phyloP scores from a whole-genome alignment of 2,888 invertebrate species.

The Quadriops clusia region DNA sequence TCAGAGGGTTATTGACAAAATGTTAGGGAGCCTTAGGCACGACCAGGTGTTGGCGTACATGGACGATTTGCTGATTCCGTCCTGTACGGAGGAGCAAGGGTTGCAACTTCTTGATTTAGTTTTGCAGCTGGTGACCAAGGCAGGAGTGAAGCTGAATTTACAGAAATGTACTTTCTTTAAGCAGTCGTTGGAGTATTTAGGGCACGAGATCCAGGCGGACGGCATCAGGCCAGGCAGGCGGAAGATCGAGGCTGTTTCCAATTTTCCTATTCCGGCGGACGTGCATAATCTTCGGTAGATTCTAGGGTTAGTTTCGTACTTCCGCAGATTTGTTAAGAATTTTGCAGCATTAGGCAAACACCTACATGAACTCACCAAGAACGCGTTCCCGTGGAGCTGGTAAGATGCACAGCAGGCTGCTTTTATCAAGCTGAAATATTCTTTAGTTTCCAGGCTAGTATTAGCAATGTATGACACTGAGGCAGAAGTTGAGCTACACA shows the following conservation, averaged over 20 bases:
- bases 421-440: constrained; percentile 13
- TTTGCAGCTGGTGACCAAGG: constrained; percentile 4
- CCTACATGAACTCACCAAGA: constrained; percentile 7
- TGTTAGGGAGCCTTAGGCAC: constrained; percentile 13
- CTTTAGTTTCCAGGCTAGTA: constrained; percentile 15
- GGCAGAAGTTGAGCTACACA: constrained; percentile 20
- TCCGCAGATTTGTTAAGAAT: constrained; percentile 21
- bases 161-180: constrained; percentile 15
- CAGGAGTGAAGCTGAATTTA: constrained; percentile 11
- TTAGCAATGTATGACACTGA: constrained; percentile 17
- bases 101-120: constrained; percentile 7
- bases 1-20: constrained; percentile 14
- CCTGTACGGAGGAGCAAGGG: constrained; percentile 5
- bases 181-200: constrained; percentile 8
- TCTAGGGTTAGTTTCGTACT: constrained; percentile 20
- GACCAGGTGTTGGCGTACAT: constrained; percentile 16
- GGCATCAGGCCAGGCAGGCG: constrained; percentile 13
- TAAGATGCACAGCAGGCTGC: constrained; percentile 11
- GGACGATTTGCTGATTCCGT: constrained; percentile 17
- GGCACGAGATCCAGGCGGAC: constrained; percentile 5
- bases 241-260: constrained; percentile 12
- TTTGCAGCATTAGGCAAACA: constrained; percentile 6
- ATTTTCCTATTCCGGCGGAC: constrained; percentile 12
- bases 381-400: constrained; percentile 13
- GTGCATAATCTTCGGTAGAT: constrained; percentile 16